Percentiles rank a stretch among this genome's conserved stretches.
Conservation (phyloP, 2,797 vertebrate genomes). For the Notolepis coatsorum region DNA sequence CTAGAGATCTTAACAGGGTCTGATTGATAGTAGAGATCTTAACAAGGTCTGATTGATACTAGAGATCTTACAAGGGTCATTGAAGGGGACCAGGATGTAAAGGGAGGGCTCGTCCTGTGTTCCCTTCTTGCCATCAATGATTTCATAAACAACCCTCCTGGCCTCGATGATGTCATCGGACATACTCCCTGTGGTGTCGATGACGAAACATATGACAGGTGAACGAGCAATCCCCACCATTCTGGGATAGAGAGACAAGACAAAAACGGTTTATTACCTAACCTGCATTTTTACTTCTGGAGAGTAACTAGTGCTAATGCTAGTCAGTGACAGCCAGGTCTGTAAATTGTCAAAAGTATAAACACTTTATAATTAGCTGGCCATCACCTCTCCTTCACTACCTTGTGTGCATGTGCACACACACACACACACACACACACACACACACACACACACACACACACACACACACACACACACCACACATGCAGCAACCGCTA, state of each 20-base stretch:
- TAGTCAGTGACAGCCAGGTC: too few relatives aligned
- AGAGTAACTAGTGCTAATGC: too few relatives aligned
- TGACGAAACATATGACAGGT: constrained; percentile 77
- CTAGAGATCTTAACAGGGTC: background rate
- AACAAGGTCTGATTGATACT: background rate
- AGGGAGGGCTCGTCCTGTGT: constrained; percentile 81
- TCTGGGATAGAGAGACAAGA: constrained; percentile 49
- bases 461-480: background rate
- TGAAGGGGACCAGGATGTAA: constrained; percentile 84
- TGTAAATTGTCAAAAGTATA: too few relatives aligned
- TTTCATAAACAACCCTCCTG: constrained; percentile 42
- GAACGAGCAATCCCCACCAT: constrained; percentile 79
- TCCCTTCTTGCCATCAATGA: constrained; percentile 78
- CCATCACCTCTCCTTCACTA: too few relatives aligned
- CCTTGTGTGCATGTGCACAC: too few relatives aligned
- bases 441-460: background rate
- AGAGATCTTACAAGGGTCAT: constrained; percentile 72
- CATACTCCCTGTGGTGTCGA: constrained; percentile 84
- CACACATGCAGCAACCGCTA: too few relatives aligned
- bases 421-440: background rate
- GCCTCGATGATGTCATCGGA: constrained; percentile 68
- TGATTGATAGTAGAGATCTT: background rate
- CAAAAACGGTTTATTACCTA: background rate
- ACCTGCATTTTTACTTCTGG: too few relatives aligned
- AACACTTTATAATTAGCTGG: too few relatives aligned